These are phyloP conservation scores for Rhopilema esculentum DNA, from an alignment of 30 jellyfish, hydroid and myxozoan genomes.

Conservation along the genomic window DNA sequence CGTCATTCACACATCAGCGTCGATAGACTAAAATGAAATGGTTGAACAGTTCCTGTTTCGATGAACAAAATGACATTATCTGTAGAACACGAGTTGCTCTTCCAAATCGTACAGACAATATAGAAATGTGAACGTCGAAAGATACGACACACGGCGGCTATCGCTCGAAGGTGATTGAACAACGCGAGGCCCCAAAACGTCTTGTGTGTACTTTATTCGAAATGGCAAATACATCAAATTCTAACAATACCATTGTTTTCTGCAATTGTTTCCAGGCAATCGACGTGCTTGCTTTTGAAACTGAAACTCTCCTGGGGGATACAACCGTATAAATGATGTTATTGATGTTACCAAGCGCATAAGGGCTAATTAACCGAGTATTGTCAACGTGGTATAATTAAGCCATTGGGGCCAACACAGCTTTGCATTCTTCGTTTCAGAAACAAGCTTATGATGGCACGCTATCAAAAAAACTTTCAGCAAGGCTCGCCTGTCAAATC, in stretches of 20 bases:
- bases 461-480: neutral
- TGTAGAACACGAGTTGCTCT: no score
- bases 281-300: constrained; percentile 22
- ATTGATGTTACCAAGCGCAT: constrained; percentile 29
- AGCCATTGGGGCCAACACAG: constrained; percentile 2
- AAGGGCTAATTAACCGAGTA: constrained; percentile 61
- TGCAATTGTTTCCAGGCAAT: constrained; percentile 10
- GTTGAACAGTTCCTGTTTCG: no score
- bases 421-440: neutral
- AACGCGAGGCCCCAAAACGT: neutral
- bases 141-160: neutral
- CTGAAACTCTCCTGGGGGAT: constrained; percentile 50
- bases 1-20: no score
- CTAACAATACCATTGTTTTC: constrained; percentile 18
- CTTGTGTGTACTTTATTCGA: neutral
- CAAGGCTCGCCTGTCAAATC: neutral
- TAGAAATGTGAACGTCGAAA: no score
- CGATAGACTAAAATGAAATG: no score
- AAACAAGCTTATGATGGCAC: constrained; percentile 45
- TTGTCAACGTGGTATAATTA: constrained; percentile 25
- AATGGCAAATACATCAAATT: neutral
- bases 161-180: neutral
- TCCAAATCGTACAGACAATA: no score
- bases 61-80: no score
- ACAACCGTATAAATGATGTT: constrained; percentile 43